These are phyloP conservation scores for Ophion obscuratus DNA, from an alignment of 2,888 invertebrate species.

Conservation along the genomic window DNA sequence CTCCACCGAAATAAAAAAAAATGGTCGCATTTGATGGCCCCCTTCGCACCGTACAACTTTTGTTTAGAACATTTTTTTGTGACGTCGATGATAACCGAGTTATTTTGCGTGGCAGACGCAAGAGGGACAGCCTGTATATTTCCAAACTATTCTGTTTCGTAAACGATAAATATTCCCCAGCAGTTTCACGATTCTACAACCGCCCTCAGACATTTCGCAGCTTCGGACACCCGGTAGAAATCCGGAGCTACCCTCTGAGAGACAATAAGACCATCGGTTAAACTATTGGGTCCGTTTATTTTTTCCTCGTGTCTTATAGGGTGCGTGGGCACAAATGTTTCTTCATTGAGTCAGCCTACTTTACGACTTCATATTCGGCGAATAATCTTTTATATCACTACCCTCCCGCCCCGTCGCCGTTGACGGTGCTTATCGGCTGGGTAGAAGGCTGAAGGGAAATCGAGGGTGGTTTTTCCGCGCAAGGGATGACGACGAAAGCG, in stretches of 20 bases:
- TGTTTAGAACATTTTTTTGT: no score
- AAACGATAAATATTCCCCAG: no score
- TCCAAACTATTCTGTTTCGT: no score
- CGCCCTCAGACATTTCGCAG: not conserved
- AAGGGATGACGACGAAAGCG: not conserved
- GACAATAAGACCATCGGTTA: constrained; percentile 27
- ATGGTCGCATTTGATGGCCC: no score
- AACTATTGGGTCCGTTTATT: constrained; percentile 22
- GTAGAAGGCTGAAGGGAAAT: not conserved
- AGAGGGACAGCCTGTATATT: no score
- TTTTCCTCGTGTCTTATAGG: constrained; percentile 10
- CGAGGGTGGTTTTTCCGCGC: not conserved
- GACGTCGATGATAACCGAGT: no score
- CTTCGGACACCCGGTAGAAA: not conserved
- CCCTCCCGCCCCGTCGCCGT: not conserved
- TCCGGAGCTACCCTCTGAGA: not conserved
- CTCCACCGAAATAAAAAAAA: no score
- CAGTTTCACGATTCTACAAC: not conserved
- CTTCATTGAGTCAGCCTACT: constrained; percentile 58
- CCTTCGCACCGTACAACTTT: no score
- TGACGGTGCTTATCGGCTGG: constrained; percentile 8
- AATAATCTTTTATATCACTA: constrained; percentile 45
- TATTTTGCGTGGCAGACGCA: no score
- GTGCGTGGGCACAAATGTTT: constrained; percentile 28
- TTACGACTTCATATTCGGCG: constrained; percentile 59